A percentile compares a stretch with the other conserved stretches of the same genome.
These are phyloP conservation scores for Sphenopsis melanotis DNA, from an alignment of 2,797 vertebrate genomes.

Conservation along the genomic window DNA sequence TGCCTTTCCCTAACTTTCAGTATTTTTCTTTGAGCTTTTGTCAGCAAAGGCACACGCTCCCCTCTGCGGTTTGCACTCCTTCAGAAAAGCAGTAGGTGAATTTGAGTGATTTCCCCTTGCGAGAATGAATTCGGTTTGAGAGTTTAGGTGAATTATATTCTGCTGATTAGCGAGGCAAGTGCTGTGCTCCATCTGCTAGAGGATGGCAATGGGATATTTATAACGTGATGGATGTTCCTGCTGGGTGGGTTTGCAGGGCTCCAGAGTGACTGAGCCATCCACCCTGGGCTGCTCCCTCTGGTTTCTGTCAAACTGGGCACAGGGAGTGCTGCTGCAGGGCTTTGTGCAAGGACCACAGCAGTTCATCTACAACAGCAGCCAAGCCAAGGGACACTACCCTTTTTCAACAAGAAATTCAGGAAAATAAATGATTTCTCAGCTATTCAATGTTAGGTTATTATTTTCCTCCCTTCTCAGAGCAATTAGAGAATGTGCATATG, in stretches of 20 bases:
- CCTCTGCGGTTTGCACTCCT: not conserved
- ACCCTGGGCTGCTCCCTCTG: not conserved
- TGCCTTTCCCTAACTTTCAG: conserved; percentile 12
- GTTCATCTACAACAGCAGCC: not conserved
- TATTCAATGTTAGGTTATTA: not conserved
- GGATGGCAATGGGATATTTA: conserved; percentile 52
- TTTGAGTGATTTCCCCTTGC: conserved; percentile 39
- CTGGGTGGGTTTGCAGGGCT: conserved; percentile 25
- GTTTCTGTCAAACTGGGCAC: not conserved
- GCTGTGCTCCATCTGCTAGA: conserved; percentile 58
- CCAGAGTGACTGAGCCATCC: not conserved
- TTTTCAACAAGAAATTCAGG: not conserved
- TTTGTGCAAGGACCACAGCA: not conserved
- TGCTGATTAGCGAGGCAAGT: conserved; percentile 59
- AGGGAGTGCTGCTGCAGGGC: not conserved
- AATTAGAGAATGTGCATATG: not conserved
- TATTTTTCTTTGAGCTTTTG: conserved; percentile 39
- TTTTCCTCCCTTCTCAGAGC: not conserved
- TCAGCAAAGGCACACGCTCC: conserved; percentile 12
- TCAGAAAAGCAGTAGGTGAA: conserved; percentile 5
- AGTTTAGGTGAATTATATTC: conserved; percentile 59
- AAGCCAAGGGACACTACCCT: not conserved
- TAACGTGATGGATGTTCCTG: conserved; percentile 53
- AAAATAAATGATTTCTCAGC: not conserved
- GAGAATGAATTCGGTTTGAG: conserved; percentile 4